Evolutionary conservation across 2,797 vertebrate species (phyloP).

Genomic region (Vultur gryphus): DNA sequence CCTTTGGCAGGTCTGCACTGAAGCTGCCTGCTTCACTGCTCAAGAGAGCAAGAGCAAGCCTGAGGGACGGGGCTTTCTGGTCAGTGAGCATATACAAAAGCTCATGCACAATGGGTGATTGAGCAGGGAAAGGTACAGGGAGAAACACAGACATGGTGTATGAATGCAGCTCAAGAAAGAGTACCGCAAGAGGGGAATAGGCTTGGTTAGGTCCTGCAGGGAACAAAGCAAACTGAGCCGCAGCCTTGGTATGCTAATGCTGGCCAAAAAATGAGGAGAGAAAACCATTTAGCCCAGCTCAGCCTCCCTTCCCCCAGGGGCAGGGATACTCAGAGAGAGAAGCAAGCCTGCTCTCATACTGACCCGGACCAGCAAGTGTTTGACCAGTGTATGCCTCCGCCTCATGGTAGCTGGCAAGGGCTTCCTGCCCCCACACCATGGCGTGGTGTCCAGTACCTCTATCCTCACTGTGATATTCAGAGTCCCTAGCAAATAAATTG

Average conservation of each 20-base stretch:
- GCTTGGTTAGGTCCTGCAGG: not conserved
- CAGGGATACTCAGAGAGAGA: not conserved
- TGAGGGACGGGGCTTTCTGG: not conserved
- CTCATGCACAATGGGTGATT: not conserved
- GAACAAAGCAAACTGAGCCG: not conserved
- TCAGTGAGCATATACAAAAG: not conserved
- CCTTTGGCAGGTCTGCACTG: not conserved
- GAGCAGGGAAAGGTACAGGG: not conserved
- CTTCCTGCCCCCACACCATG: constrained; percentile 31
- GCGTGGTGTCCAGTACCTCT: not conserved
- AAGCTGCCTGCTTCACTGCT: not conserved
- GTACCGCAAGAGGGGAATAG: not conserved
- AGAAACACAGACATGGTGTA: not conserved
- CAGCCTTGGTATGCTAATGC: not conserved
- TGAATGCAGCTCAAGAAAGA: not conserved
- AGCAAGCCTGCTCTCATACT: not conserved
- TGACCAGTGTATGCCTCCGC: constrained; percentile 31
- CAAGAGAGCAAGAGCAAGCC: not conserved
- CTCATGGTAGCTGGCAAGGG: constrained; percentile 14
- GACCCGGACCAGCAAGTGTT: constrained; percentile 60
- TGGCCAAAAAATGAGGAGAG: not conserved
- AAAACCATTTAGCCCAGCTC: not conserved
- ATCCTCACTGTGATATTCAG: constrained; percentile 51
- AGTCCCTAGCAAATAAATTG: constrained; percentile 37
- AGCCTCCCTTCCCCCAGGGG: not conserved